phyloP scores from a whole-genome alignment of 2,113 vertebrate genomes.

The Cyphomyrus plagiostoma region DNA sequence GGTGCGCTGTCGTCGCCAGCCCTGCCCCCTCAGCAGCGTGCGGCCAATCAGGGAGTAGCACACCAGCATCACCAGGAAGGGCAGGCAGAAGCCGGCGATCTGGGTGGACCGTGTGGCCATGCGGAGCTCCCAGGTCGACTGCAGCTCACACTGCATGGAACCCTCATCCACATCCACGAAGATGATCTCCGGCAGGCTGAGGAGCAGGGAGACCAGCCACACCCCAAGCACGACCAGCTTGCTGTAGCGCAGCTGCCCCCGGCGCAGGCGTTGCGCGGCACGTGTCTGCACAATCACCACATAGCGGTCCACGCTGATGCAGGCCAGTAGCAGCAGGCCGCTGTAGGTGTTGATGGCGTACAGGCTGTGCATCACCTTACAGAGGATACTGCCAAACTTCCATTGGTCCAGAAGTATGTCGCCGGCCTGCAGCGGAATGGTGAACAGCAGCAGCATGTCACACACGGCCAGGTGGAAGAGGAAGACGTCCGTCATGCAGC shows the following conservation, averaged over 20 bases:
- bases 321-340: conserved; percentile 80
- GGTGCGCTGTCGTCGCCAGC: conserved; percentile 64
- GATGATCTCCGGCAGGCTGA: conserved; percentile 74
- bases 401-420: conserved; percentile 54
- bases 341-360: conserved; percentile 80
- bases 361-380: conserved; percentile 62
- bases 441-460: conserved; percentile 78
- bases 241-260: conserved; percentile 37
- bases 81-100: conserved; percentile 69
- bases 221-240: conserved; percentile 45
- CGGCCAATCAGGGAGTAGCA: conserved; percentile 70
- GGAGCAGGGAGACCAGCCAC: conserved; percentile 63
- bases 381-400: conserved; percentile 52
- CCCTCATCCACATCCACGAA: conserved; percentile 50
- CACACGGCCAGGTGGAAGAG: conserved; percentile 80
- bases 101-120: conserved; percentile 57
- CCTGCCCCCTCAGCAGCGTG: conserved; percentile 59
- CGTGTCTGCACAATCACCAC: conserved; percentile 68
- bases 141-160: conserved; percentile 48
- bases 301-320: conserved; percentile 85
- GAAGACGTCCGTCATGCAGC: conserved; percentile 73
- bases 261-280: conserved; percentile 43
- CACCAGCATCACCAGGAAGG: conserved; percentile 69
- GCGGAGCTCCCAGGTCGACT: conserved; percentile 42
- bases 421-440: conserved; percentile 59